These are phyloP conservation scores for Paramisgurnus dabryanus DNA, from an alignment of 2,113 vertebrate species.

Conservation along the genomic window DNA sequence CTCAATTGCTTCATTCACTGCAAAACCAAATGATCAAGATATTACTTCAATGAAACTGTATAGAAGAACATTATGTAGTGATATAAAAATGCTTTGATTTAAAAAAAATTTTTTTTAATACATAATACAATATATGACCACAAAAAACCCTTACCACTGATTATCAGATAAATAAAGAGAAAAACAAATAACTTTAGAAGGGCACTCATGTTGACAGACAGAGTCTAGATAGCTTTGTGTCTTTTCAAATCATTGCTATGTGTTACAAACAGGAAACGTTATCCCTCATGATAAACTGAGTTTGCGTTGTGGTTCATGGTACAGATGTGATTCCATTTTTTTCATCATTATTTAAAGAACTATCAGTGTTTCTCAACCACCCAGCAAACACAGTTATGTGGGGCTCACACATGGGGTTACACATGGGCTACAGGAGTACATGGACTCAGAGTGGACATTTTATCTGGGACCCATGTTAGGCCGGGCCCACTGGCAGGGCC, in stretches of 20 bases:
- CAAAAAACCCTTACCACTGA: not conserved
- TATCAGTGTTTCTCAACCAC: too few species aligned
- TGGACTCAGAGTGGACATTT: too few species aligned
- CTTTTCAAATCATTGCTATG: too few species aligned
- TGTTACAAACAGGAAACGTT: too few species aligned
- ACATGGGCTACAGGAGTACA: too few species aligned
- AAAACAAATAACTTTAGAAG: not conserved
- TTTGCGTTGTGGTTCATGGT: slow-evolving; percentile 14
- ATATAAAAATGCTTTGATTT: not conserved
- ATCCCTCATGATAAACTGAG: not conserved
- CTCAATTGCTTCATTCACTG: slow-evolving; percentile 23
- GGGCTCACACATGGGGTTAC: too few species aligned
- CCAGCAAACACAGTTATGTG: too few species aligned
- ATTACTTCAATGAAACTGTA: not conserved
- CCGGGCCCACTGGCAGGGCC: too few species aligned
- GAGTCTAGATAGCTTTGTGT: not conserved
- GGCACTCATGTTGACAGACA: not conserved
- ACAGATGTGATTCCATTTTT: not conserved
- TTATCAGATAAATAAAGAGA: not conserved
- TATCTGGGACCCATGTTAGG: too few species aligned
- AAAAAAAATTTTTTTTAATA: too few species aligned
- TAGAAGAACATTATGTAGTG: not conserved
- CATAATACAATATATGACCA: too few species aligned
- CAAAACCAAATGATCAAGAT: not conserved
- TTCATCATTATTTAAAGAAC: too few species aligned